phyloP scores from a whole-genome alignment of 2,888 invertebrate genomes.

The Drosophila diplacantha region DNA sequence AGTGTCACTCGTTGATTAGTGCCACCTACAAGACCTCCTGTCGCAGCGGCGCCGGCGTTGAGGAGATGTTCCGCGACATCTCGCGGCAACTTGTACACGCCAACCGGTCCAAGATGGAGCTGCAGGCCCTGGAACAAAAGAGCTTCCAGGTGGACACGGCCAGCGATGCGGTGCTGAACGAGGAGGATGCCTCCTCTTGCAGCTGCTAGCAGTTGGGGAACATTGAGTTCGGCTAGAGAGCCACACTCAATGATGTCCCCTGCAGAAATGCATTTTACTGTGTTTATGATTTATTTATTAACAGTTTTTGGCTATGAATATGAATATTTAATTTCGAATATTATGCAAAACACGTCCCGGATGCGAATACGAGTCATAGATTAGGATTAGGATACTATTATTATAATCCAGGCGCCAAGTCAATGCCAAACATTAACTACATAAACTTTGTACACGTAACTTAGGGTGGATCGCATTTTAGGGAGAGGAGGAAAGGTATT shows the following conservation, averaged over 20 bases:
- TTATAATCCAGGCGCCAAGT: constrained; percentile 20
- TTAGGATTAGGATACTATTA: constrained; percentile 21
- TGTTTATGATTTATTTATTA: constrained; percentile 46
- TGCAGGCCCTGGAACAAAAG: constrained; percentile 87
- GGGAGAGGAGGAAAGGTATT: not conserved
- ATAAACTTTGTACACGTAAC: constrained; percentile 19
- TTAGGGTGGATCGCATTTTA: constrained; percentile 8
- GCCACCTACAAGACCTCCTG: constrained; percentile 94
- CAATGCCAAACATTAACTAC: constrained; percentile 35
- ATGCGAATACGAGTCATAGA: constrained; percentile 35
- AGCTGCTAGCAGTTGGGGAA: constrained; percentile 77
- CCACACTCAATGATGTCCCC: constrained; percentile 50
- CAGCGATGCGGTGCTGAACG: constrained; percentile 79
- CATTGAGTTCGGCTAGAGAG: constrained; percentile 71
- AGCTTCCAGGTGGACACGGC: constrained; percentile 86
- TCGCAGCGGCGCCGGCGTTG: constrained; percentile 90
- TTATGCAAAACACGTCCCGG: constrained; percentile 54
- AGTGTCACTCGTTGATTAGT: constrained; percentile 93
- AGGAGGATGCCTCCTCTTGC: constrained; percentile 66
- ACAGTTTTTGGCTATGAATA: constrained; percentile 43
- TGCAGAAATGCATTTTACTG: constrained; percentile 44
- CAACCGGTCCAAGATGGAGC: constrained; percentile 88
- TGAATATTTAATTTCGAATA: constrained; percentile 56
- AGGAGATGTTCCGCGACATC: constrained; percentile 94
- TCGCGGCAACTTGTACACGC: constrained; percentile 88